phyloP scores from a whole-genome alignment of 2,888 invertebrate species.

The Heterodera filipjevi region DNA sequence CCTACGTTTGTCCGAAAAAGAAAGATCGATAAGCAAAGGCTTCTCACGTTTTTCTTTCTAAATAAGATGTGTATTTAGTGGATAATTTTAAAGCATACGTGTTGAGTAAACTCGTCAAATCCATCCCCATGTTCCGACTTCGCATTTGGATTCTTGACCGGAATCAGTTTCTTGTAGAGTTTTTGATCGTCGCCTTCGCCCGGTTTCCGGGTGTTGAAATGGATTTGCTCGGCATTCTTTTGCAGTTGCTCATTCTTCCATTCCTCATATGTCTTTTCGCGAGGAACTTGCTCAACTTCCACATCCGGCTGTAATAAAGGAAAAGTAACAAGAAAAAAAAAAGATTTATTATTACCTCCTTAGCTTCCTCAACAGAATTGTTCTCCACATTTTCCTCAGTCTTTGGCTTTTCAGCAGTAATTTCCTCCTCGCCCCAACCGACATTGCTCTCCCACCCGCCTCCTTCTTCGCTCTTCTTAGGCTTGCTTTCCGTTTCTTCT shows the following conservation, averaged over 20 bases:
- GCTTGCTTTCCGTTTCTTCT: conserved; percentile 14
- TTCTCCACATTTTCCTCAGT: conserved; percentile 20
- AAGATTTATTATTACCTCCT: not conserved
- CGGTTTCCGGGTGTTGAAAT: conserved; percentile 54
- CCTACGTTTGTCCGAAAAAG: conserved; percentile 30
- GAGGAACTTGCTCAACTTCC: conserved; percentile 26
- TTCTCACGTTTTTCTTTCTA: conserved; percentile 43
- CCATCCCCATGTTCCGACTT: conserved; percentile 36
- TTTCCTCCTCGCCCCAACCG: not conserved
- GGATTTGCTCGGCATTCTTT: conserved; percentile 42
- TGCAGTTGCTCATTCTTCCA: conserved; percentile 46
- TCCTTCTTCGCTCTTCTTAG: not conserved
- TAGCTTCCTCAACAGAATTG: conserved; percentile 15
- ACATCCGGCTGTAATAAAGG: conserved; percentile 11
- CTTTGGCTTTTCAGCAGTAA: not conserved
- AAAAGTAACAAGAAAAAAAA: not conserved
- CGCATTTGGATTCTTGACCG: conserved; percentile 46
- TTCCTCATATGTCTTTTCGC: conserved; percentile 46
- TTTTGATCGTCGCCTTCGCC: conserved; percentile 43
- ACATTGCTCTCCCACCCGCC: not conserved
- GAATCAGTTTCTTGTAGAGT: conserved; percentile 51
- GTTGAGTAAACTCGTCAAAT: conserved; percentile 20
- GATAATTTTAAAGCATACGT: conserved; percentile 37
- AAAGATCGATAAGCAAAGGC: conserved; percentile 50
- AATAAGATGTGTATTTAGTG: not conserved